These are phyloP conservation scores for Chironomus striatipennis DNA, from an alignment of 1,140 invertebrate genomes.

Conservation along the genomic window DNA sequence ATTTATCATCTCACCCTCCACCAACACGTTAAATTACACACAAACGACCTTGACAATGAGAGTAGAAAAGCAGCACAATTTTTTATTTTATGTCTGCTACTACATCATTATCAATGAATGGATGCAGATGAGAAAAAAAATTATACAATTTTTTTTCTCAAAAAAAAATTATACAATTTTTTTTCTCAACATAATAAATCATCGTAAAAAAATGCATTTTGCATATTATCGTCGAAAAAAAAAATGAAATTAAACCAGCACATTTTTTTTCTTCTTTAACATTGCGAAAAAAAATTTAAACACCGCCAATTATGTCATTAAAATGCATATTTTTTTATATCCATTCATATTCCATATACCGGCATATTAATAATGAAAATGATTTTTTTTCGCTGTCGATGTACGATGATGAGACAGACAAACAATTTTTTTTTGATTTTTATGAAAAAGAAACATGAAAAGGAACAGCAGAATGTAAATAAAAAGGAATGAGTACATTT, in stretches of 20 bases:
- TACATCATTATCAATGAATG: neutral
- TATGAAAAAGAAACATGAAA: neutral
- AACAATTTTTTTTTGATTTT: neutral
- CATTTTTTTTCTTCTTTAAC: neutral
- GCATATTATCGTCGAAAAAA: neutral
- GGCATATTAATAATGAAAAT: neutral
- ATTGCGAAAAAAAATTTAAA: neutral
- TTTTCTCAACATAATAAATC: neutral
- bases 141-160: slow-evolving; percentile 3
- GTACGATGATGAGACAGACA: neutral
- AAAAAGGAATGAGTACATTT: neutral
- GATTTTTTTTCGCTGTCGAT: neutral
- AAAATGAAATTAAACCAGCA: neutral
- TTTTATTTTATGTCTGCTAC: slow-evolving; percentile 6
- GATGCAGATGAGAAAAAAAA: neutral
- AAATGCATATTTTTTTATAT: neutral
- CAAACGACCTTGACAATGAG: slow-evolving; percentile 6
- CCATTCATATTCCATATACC: neutral
- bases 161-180: slow-evolving; percentile 2
- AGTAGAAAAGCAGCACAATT: slow-evolving; percentile 7
- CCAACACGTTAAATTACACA: slow-evolving; percentile 6
- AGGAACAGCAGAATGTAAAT: neutral
- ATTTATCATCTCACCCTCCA: neutral
- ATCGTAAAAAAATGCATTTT: neutral
- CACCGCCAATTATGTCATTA: slow-evolving; percentile 12